Evolutionary conservation across 2,888 invertebrate genomes (phyloP), one percentile per base, ranked within the genome.

Genomic region (Neoitamus cyanurus): DNA sequence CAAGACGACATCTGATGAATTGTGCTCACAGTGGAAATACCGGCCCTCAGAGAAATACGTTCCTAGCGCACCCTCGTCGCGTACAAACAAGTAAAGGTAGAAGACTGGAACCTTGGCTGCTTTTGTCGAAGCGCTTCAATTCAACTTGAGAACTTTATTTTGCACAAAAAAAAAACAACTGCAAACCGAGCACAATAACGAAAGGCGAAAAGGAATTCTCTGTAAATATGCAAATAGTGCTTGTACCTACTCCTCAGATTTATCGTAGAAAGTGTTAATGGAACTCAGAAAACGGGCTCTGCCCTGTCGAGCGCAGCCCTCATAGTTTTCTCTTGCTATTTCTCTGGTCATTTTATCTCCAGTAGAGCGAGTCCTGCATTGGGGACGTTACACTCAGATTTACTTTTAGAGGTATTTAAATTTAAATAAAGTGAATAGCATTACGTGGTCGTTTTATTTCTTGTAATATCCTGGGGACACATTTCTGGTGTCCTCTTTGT

Each of bases 41-140:
- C 92, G 93, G 86, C 94, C 94, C 0, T 94, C 94, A 46, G 94
- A 93, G 86, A 94, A 94, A 89, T 94, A 94, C 88, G 92, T 93
- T 84, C 93, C 94, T 83, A 90, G 89, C 87, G 89, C 90, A 84
- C 90, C 90, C 4, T 89, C 83, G 3, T 72, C 83, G 13, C 25
- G 83, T 20, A 72, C 42, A 31, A 83, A 83, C 30, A 83, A 83
- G 28, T 69, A 83, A 73, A 42, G n/a, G 25, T 6, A 11, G n/a
- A 30, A 25, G 4, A 46, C 25, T 25, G 11, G 13, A 46, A 77
- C 42, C 34, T 13, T 46, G 25, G 58, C 58, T 25, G 58, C 58
- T 58, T 7, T 6, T 1, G 48, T 48, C 15, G 7, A 20, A 20
- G 0, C 6, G 42, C 5, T 42, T 42, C 4, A 42, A 58, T 15